Evolutionary conservation across 2,113 vertebrate genomes (phyloP).

Genomic region (Lasiurus borealis): DNA sequence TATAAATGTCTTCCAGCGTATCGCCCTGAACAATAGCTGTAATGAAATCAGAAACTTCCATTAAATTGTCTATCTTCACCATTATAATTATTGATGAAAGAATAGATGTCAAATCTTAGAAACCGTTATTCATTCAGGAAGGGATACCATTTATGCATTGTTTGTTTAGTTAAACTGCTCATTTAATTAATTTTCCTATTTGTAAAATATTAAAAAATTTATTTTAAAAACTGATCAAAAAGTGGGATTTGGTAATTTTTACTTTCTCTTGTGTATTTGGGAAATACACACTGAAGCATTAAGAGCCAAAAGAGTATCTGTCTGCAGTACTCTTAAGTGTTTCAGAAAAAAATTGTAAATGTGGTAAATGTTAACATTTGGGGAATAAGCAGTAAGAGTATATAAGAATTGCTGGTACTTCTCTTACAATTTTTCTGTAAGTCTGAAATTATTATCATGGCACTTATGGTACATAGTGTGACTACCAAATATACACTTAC

Average conservation of each 20-base stretch:
- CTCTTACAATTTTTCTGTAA: slow-evolving; percentile 20
- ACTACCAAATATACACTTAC: neutral
- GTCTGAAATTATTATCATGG: slow-evolving; percentile 21
- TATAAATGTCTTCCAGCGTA: slow-evolving; percentile 98
- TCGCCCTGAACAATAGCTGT: slow-evolving; percentile 97
- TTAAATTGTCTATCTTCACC: slow-evolving; percentile 14
- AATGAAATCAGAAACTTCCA: slow-evolving; percentile 80
- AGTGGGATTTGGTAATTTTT: neutral
- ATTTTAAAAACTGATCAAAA: neutral
- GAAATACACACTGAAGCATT: neutral
- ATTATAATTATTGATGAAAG: neutral
- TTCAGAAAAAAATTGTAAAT: slow-evolving; percentile 34
- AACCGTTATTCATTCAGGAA: neutral
- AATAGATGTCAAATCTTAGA: neutral
- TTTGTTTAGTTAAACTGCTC: neutral
- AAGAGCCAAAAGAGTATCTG: neutral
- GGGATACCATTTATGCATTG: neutral
- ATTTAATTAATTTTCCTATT: slow-evolving; percentile 15
- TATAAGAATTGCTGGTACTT: neutral
- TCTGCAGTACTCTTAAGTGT: neutral
- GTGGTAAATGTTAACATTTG: slow-evolving; percentile 25
- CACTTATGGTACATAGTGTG: neutral
- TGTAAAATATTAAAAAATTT: neutral
- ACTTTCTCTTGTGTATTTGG: neutral
- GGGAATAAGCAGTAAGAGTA: neutral